Base-by-base conservation (phyloP, 2,888 invertebrate species). In the Athrips mouffetella region DNA sequence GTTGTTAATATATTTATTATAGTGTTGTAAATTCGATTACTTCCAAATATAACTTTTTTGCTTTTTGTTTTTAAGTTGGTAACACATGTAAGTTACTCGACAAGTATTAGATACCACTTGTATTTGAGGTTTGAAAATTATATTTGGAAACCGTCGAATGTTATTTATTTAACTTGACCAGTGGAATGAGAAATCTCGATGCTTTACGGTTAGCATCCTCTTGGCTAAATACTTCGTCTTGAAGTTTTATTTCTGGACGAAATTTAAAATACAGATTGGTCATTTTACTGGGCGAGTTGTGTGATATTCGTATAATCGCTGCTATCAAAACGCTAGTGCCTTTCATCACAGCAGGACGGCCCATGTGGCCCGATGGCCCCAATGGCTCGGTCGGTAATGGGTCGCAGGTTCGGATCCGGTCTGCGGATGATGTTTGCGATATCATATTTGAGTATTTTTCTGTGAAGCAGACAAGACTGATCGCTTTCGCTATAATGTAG, bases 1-100 rank as follows among this genome's bases (percentile, higher is more conserved):
- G 50, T 70, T 70, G 70, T 76, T 58, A 15, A 16, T 41, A 41
- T 41, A 15, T 11, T 41, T 27, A 15, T 41, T 20, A 21, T 37
- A 37, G n/a, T 41, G 20, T 44, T 21, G 18, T 25, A 30, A 10
- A 18, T 11, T 27, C 35, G 27, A 16, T 16, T 21, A 39, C 39
- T 45, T 49, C 45, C 45, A 23, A 39, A 45, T 25, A 15, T 23
- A 16, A 3, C 21, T 21, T 37, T 37, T 37, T 20, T 15, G 33
- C 33, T 33, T 11, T 31, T 31, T 13, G 33, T 16, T 16, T 33
- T 33, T n/a, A n/a, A n/a, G n/a, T n/a, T n/a, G n/a, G n/a, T n/a
- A n/a, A n/a, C n/a, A n/a, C n/a, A n/a, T n/a, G n/a, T n/a, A n/a
- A n/a, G n/a, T n/a, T n/a, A n/a, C n/a, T n/a, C n/a, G n/a, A 33